Evolutionary conservation across 2,797 vertebrate genomes (phyloP).

Genomic region (Trachops cirrhosus): DNA sequence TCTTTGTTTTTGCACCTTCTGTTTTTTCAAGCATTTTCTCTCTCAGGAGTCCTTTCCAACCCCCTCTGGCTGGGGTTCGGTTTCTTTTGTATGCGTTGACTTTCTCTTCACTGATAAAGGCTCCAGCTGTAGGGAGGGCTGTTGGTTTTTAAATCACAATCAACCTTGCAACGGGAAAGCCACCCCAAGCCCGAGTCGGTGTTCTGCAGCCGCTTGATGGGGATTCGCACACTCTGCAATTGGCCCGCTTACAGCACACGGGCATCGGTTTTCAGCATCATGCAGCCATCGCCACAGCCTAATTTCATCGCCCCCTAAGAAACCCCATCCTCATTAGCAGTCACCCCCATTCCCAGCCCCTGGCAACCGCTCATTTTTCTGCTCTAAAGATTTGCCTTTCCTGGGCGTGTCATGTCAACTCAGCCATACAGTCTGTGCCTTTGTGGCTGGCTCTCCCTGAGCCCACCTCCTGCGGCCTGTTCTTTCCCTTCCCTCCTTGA

Average conservation of each 20-base stretch:
- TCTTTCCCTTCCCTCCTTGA: neutral
- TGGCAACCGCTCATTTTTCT: neutral
- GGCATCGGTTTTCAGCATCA: neutral
- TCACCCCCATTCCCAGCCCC: neutral
- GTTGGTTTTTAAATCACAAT: neutral
- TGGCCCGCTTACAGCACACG: neutral
- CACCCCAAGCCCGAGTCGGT: neutral
- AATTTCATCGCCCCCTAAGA: neutral
- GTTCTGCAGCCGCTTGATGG: neutral
- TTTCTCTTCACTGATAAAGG: neutral
- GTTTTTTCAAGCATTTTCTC: neutral
- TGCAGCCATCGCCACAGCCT: neutral
- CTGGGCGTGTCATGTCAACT: neutral
- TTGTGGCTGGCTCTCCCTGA: neutral
- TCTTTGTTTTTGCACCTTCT: neutral
- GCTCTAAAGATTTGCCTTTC: neutral
- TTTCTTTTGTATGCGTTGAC: neutral
- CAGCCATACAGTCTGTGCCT: neutral
- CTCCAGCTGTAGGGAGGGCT: neutral
- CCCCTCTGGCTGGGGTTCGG: neutral
- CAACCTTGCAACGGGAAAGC: neutral
- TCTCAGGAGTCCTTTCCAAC: neutral
- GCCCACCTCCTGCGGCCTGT: neutral
- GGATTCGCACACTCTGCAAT: neutral
- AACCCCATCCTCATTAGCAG: neutral